phyloP scores from a whole-genome alignment of 1,140 invertebrate species.

The Ladona fulva region DNA sequence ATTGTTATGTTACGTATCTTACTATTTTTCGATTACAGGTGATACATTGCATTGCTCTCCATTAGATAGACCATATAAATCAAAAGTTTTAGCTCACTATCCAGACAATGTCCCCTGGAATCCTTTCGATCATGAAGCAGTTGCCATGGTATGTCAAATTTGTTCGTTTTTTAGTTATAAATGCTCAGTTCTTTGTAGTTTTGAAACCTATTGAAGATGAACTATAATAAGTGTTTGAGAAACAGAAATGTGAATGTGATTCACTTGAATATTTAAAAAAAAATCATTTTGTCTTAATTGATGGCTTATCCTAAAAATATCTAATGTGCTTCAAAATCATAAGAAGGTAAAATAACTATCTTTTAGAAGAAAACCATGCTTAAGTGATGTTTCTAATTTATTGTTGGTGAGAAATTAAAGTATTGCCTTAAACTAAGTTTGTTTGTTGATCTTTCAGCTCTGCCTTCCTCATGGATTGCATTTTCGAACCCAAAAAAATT shows the following conservation, averaged over 20 bases:
- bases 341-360: too few species aligned
- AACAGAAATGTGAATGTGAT: too few species aligned
- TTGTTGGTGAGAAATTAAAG: too few species aligned
- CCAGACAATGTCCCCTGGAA: constrained; percentile 86
- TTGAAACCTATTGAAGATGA: too few species aligned
- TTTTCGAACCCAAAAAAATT: constrained; percentile 90
- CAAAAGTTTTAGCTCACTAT: constrained; percentile 88
- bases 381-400: too few species aligned
- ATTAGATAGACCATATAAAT: constrained; percentile 87
- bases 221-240: too few species aligned
- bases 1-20: not conserved
- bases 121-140: constrained; percentile 88
- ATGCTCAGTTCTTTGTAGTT: not conserved
- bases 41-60: constrained; percentile 74
- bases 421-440: too few species aligned
- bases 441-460: constrained; percentile 51
- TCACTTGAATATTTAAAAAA: too few species aligned
- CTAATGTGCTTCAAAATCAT: too few species aligned
- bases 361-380: too few species aligned
- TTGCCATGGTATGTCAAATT: constrained; percentile 69
- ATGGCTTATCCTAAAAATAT: too few species aligned
- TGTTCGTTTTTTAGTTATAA: not conserved
- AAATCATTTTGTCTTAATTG: too few species aligned
- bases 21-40: constrained; percentile 48
- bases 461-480: constrained; percentile 86